Percentiles rank a stretch among this genome's conserved stretches.
Conservation (phyloP, 2,113 vertebrate species). For the Clupea harengus region DNA sequence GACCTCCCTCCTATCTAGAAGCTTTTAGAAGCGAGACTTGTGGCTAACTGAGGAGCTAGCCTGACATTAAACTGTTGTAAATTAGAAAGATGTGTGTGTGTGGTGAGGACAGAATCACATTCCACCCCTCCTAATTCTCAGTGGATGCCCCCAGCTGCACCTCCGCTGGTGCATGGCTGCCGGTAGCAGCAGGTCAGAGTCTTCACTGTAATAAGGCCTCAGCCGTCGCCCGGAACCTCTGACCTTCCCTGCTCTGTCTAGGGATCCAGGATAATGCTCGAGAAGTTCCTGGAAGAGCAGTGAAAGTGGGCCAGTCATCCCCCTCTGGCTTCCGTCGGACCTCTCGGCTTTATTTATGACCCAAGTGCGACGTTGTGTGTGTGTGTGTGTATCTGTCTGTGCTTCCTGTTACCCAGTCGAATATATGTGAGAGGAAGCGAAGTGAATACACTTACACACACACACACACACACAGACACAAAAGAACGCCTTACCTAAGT, state of each 20-base stretch:
- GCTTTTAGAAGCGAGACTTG: background rate
- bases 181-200: background rate
- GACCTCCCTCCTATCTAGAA: background rate
- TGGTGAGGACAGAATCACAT: background rate
- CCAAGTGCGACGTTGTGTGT: background rate
- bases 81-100: background rate
- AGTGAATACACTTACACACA: background rate
- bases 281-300: constrained; percentile 41
- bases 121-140: background rate
- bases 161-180: background rate
- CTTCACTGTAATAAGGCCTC: background rate
- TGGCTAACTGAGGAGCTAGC: background rate
- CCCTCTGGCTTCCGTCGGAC: background rate
- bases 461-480: background rate
- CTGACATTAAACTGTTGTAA: background rate
- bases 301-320: constrained; percentile 46
- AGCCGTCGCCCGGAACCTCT: background rate
- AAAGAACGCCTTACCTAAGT: background rate
- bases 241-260: background rate
- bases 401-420: constrained; percentile 28
- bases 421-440: background rate
- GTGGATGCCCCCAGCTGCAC: background rate
- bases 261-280: constrained; percentile 6
- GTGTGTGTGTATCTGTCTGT: constrained; percentile 1
- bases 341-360: background rate